Conservation (phyloP, 2,113 vertebrate genomes). For the Pardalotus punctatus region DNA sequence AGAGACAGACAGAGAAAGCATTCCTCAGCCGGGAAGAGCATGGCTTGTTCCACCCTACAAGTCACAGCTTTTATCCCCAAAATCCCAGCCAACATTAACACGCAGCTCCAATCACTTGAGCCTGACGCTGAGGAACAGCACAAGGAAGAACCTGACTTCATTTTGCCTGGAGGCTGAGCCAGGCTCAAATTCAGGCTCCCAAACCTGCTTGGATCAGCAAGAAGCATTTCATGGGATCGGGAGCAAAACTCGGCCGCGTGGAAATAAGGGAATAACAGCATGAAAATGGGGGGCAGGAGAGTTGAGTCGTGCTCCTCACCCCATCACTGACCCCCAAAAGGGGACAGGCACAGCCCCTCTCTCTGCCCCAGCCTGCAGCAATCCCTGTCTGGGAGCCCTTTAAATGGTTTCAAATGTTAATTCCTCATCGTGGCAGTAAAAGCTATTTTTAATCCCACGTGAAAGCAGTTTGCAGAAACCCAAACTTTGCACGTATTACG, state of each 20-base stretch:
- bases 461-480: conserved; percentile 15
- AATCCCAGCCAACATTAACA: not conserved
- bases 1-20: not conserved
- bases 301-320: not conserved
- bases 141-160: not conserved
- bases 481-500: not conserved
- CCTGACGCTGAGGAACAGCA: not conserved
- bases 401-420: conserved; percentile 27
- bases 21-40: not conserved
- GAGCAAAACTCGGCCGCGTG: not conserved
- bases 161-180: not conserved
- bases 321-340: not conserved
- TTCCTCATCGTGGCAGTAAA: not conserved
- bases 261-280: not conserved
- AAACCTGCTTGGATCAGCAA: not conserved
- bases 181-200: not conserved
- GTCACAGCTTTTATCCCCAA: not conserved
- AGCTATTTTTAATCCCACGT: conserved; percentile 39
- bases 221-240: not conserved
- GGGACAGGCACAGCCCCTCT: not conserved
- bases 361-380: not conserved
- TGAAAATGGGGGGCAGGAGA: not conserved
- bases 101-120: not conserved
- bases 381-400: not conserved
- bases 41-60: not conserved